phyloP scores from a whole-genome alignment of 2,888 invertebrate species.

The Parascotia fuliginaria region DNA sequence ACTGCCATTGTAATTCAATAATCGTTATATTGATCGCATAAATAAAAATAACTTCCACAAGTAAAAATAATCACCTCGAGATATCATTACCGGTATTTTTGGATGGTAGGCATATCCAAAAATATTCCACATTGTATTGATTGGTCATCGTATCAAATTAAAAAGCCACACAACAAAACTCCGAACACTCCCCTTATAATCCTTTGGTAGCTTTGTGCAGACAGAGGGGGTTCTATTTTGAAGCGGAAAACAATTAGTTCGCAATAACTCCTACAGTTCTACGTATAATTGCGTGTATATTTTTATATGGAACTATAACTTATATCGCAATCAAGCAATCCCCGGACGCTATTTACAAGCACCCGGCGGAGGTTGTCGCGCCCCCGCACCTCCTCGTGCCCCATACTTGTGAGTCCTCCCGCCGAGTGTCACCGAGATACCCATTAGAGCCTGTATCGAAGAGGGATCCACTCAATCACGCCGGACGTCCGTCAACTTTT shows the following conservation, averaged over 20 bases:
- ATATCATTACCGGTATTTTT: too few relatives aligned
- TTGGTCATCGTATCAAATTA: constrained; percentile 12
- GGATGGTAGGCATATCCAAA: too few relatives aligned
- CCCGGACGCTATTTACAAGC: constrained; percentile 65
- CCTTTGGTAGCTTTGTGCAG: constrained; percentile 13
- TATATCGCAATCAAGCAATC: constrained; percentile 61
- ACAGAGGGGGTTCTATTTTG: constrained; percentile 7
- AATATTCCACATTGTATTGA: constrained; percentile 8
- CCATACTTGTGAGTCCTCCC: constrained; percentile 22
- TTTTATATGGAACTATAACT: constrained; percentile 46
- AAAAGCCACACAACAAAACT: constrained; percentile 9
- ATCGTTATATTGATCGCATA: too few relatives aligned
- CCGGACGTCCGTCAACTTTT: constrained; percentile 77
- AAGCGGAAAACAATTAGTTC: constrained; percentile 16
- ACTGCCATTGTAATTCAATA: too few relatives aligned
- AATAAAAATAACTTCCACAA: too few relatives aligned
- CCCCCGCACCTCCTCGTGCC: constrained; percentile 43
- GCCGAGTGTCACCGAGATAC: constrained; percentile 56
- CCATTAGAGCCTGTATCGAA: constrained; percentile 76
- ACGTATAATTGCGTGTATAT: constrained; percentile 3
- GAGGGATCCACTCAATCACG: constrained; percentile 72
- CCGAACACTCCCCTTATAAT: constrained; percentile 10
- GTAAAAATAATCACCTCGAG: background rate
- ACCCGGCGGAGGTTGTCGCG: constrained; percentile 47
- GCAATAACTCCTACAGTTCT: constrained; percentile 4